Base-by-base conservation (phyloP, 2,888 invertebrate species). In the Itoplectis maculator region DNA sequence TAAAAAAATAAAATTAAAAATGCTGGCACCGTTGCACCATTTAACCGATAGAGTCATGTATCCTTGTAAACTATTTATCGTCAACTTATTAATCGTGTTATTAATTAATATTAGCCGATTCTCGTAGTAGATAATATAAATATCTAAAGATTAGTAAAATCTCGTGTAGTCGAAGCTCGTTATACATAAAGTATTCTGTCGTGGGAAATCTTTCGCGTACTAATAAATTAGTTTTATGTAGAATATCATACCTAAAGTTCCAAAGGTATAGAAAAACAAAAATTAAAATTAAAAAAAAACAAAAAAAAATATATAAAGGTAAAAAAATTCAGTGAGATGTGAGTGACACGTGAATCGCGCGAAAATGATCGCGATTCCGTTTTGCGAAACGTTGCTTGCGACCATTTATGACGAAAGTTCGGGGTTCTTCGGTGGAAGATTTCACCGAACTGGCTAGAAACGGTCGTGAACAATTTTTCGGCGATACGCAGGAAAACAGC, bases 401-500 rank as follows among this genome's bases (percentile, higher is more conserved):
- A 82, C 82, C 79, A 69, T 76, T 82, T 49, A 37, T 68, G 63
- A 49, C 35, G 29, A 47, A 79, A 15, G 76, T 63, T 79, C 56
- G 76, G n/a, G 11, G 7, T 11, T 23, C 23, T 54, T 23, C 13
- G 2, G 9, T 4, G 11, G 37, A 20, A 51, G 45, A 56, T 15
- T 42, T 15, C 23, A 35, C 15, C 72, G 47, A 78, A 65, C 70
- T 79, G 42, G 40, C 29, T 35, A 72, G 40, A 45, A 83, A 78
- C 70, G 72, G 75, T 74, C 42, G 47, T 49, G 79, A 77, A 65
- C 45, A 45, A 61, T 18, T 23, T 59, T 73, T 77, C 73, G 69
- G 80, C 61, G 66, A 72, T 61, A 61, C 73, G 18, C 40, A 23
- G 20, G 75, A 69, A 76, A 83, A 85, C 87, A 90, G 90, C 47